Evolutionary conservation across 2,113 vertebrate species (phyloP).

Genomic region (Gymnobelideus leadbeateri): DNA sequence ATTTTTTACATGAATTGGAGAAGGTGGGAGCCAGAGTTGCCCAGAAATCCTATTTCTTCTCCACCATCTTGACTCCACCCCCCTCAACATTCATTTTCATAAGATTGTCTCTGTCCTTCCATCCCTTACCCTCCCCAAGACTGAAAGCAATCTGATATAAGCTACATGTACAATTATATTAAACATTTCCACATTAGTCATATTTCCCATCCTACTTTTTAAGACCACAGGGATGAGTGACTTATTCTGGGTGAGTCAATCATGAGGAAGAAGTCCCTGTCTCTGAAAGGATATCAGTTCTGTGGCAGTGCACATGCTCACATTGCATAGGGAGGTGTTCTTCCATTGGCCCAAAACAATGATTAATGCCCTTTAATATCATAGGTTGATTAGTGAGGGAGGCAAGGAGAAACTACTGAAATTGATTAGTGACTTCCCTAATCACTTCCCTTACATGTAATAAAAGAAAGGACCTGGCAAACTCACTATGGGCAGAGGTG

Average conservation of each 20-base stretch:
- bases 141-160: no score
- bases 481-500: not conserved
- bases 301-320: not conserved
- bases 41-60: no score
- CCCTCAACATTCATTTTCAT: no score
- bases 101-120: no score
- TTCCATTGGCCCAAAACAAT: not conserved
- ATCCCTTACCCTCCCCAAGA: no score
- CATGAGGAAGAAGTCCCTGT: not conserved
- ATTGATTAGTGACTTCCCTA: not conserved
- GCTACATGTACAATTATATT: no score
- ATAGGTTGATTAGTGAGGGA: not conserved
- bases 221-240: not conserved
- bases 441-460: not conserved
- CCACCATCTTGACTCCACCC: no score
- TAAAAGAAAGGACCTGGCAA: not conserved
- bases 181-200: no score
- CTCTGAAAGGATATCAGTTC: not conserved
- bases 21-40: no score
- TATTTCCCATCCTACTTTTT: not conserved
- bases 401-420: not conserved
- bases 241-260: not conserved
- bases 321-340: not conserved
- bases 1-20: no score
- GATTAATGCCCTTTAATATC: not conserved